Conservation (phyloP, 2,888 invertebrate species). For the Linnaemya vulpina region DNA sequence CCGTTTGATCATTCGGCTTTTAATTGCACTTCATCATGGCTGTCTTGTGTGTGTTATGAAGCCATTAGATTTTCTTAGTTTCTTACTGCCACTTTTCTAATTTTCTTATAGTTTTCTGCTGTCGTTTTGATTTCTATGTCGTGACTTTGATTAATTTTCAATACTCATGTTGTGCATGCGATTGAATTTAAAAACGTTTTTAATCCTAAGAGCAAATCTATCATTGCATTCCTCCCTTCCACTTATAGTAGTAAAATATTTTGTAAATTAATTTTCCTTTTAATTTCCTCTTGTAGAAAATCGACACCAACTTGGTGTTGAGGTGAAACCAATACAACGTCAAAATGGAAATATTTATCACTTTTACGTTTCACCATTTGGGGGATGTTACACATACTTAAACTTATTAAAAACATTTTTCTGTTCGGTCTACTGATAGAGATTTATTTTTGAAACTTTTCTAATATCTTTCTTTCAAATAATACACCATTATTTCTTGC, state of each 20-base stretch:
- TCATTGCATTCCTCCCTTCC: conserved; percentile 30
- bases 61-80: conserved; percentile 35
- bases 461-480: too few relatives aligned
- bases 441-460: too few relatives aligned
- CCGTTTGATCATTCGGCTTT: conserved; percentile 35
- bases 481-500: too few relatives aligned
- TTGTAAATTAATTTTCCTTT: conserved; percentile 49
- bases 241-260: conserved; percentile 37
- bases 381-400: too few relatives aligned
- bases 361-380: background rate
- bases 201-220: conserved; percentile 23
- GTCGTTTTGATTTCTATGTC: conserved; percentile 19
- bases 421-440: too few relatives aligned
- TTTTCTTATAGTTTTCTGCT: conserved; percentile 3
- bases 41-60: conserved; percentile 39
- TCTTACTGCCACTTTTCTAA: background rate
- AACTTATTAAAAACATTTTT: too few relatives aligned
- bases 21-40: conserved; percentile 52
- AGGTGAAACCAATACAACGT: background rate
- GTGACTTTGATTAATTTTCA: conserved; percentile 30
- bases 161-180: background rate
- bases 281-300: conserved; percentile 30
- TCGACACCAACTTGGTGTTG: background rate
- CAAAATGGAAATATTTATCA: background rate
- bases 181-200: conserved; percentile 25